Evolutionary conservation across 2,888 invertebrate species (phyloP).

Genomic region (Pollenia angustigena): DNA sequence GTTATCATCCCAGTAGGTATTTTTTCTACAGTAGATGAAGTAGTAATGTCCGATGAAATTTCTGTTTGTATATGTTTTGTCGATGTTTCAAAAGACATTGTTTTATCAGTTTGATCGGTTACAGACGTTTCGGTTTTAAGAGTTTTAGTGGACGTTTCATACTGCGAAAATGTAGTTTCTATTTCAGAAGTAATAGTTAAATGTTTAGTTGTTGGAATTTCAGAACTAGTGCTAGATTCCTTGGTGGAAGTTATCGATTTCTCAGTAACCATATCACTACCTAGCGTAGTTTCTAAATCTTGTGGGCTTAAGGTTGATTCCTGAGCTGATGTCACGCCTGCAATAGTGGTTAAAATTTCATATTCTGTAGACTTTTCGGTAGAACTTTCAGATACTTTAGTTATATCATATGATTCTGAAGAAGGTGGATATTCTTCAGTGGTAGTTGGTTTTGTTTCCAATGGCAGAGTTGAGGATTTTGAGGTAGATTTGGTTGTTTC

Average conservation of each 20-base stretch:
- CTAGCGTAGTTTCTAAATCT: conserved; percentile 5
- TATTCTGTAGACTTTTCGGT: background rate
- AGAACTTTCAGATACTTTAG: background rate
- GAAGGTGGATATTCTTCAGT: background rate
- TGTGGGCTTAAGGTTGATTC: background rate
- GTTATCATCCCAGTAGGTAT: background rate
- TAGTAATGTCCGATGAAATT: background rate
- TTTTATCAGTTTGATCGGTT: background rate
- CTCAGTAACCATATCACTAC: too few relatives aligned
- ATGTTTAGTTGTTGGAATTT: background rate
- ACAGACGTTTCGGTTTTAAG: background rate
- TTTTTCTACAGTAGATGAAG: conserved; percentile 9
- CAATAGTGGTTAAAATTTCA: conserved; percentile 1
- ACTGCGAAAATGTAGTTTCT: background rate
- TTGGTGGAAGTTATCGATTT: too few relatives aligned
- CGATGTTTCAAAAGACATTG: background rate
- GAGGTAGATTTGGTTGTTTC: conserved; percentile 15
- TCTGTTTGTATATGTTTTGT: background rate
- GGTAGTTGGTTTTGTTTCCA: background rate
- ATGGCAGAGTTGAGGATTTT: background rate
- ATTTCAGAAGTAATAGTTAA: background rate
- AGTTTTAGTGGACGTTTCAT: background rate
- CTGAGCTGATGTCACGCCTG: background rate
- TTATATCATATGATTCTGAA: background rate
- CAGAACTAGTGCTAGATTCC: background rate